Evolutionary conservation across 2,888 invertebrate species (phyloP), one percentile per base, ranked within the genome.

Genomic region (Congeria kusceri): DNA sequence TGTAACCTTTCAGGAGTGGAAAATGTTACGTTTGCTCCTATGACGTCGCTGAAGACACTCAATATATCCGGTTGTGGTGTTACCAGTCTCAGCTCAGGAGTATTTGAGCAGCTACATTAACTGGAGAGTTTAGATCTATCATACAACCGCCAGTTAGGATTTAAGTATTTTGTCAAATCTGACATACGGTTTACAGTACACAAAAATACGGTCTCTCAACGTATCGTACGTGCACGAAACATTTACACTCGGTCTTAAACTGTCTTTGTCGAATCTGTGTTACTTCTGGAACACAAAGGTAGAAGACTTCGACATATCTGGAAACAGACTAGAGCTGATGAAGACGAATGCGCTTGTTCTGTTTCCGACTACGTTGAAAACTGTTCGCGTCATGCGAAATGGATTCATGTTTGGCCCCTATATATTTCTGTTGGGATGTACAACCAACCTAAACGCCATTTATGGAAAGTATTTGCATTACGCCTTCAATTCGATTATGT

Each of bases 171-270:
- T 0, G 13, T n/a, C 29, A 18, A 79, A 75, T 59, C 47, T 79
- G 3, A 47, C 79, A 13, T 79, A 75, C 23, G 47, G 67, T 9
- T 27, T 79, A 23, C 79, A 71, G 39, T 67, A 28, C 53, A 71
- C 75, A 1, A 57, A 61, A n/a, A 79, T 75, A 4, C 25, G 58
- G 18, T 1, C 46, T 39, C 39, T 78, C 0, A 61, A 69, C 32
- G 25, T 59, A 9, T 71, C 74, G 11, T 57, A 71, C 27, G 47
- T 75, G 3, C 59, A 79, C 39, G 23, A 18, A 15, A 67, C 71
- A n/a, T 79, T 75, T 32, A 74, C 74, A 1, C 13, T 57, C 0
- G 39, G 70, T 0, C 66, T 32, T 2, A 13, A 28, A 27, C 1
- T 79, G 0, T 13, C 11, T 13, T 32, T 44, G 9, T 15, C 28